Percentiles rank a stretch among this genome's conserved stretches.
phyloP scores from a whole-genome alignment of 2,113 vertebrate species.

The Hypomesus transpacificus region DNA sequence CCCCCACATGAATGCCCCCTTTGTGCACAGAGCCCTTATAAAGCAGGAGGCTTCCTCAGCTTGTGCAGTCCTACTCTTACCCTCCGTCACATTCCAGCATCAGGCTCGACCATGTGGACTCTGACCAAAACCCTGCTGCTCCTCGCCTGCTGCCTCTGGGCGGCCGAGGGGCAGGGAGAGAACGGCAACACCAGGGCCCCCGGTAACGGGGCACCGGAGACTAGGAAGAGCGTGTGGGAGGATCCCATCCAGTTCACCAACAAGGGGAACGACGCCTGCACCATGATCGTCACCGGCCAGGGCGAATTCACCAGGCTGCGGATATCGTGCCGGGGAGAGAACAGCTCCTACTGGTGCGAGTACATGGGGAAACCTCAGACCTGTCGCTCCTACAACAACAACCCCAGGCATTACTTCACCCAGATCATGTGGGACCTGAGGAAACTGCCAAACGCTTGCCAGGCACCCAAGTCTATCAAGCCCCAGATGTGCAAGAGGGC shows the following conservation, averaged over 20 bases:
- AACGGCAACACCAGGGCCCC: slow-evolving; percentile 11
- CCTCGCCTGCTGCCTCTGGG: slow-evolving; percentile 32
- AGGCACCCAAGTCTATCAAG: slow-evolving; percentile 60
- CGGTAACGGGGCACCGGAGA: neutral
- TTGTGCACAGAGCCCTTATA: slow-evolving; percentile 47
- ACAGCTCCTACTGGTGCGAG: slow-evolving; percentile 77
- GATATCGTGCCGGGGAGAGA: slow-evolving; percentile 64
- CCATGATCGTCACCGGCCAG: slow-evolving; percentile 62
- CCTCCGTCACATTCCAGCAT: too few species aligned
- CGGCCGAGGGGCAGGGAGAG: slow-evolving; percentile 54
- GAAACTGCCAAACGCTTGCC: slow-evolving; percentile 70
- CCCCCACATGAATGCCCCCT: slow-evolving; percentile 51
- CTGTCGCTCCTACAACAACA: slow-evolving; percentile 73
- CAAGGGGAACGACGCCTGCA: slow-evolving; percentile 71
- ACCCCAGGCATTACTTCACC: slow-evolving; percentile 76
- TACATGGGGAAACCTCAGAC: slow-evolving; percentile 70
- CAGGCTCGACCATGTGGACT: too few species aligned
- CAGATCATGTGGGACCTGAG: slow-evolving; percentile 73
- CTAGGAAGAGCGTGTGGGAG: slow-evolving; percentile 62
- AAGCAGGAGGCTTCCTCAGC: too few species aligned
- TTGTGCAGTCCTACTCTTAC: too few species aligned
- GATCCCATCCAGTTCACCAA: slow-evolving; percentile 74
- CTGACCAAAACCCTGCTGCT: too few species aligned
- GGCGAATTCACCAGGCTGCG: slow-evolving; percentile 67
- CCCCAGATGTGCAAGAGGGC: slow-evolving; percentile 77